Percentiles rank a stretch among this genome's conserved stretches.
Evolutionary conservation across 2,797 vertebrate genomes (phyloP).

Genomic region (Miichthys miiuy): DNA sequence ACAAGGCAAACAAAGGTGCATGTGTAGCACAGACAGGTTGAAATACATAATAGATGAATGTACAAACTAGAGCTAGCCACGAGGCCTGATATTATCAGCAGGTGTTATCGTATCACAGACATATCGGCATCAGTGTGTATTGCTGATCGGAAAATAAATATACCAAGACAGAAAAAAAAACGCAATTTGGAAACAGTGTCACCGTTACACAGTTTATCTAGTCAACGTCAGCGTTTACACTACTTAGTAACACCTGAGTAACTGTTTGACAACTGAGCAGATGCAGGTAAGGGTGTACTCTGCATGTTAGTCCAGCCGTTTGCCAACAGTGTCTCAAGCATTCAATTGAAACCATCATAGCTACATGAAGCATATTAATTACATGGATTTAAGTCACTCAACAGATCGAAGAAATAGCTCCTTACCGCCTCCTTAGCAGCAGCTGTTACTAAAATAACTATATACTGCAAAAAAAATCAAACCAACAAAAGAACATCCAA

Average conservation of each 20-base stretch:
- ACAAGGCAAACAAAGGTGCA: slow-evolving; percentile 12
- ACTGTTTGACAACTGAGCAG: not conserved
- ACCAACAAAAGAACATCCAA: too few species aligned
- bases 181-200: not conserved
- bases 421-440: too few species aligned
- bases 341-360: too few species aligned
- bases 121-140: not conserved
- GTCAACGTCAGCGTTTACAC: slow-evolving; percentile 2
- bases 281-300: not conserved
- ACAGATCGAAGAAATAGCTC: too few species aligned
- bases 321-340: too few species aligned
- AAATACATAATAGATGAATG: slow-evolving; percentile 21
- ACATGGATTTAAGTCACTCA: too few species aligned
- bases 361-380: too few species aligned
- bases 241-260: slow-evolving; percentile 5
- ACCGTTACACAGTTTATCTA: not conserved
- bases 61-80: slow-evolving; percentile 1
- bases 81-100: slow-evolving; percentile 9
- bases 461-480: too few species aligned
- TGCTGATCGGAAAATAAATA: not conserved
- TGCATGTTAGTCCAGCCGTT: too few species aligned
- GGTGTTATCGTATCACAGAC: slow-evolving; percentile 2
- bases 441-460: too few species aligned
- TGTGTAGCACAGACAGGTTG: not conserved
- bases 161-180: not conserved